Percentiles rank a stretch among this genome's conserved stretches.
Conservation (phyloP, 2,113 vertebrate species). For the Lasiurus borealis region DNA sequence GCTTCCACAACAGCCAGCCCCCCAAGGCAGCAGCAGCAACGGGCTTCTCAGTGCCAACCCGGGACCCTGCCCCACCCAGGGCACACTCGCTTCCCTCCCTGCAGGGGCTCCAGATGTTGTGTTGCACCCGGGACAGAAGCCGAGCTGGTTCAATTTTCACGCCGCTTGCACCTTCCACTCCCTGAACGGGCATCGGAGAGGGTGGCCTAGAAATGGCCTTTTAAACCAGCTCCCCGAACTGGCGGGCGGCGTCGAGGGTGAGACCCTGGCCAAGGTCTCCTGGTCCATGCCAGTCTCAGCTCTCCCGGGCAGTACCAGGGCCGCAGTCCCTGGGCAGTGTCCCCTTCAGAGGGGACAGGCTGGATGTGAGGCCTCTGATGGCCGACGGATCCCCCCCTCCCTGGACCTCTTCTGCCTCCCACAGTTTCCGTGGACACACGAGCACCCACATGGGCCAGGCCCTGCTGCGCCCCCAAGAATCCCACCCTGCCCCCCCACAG, state of each 20-base stretch:
- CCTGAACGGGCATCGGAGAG: not conserved
- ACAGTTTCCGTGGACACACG: fast-evolving
- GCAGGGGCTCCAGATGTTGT: not conserved
- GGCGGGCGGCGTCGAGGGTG: not conserved
- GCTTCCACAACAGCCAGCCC: not conserved
- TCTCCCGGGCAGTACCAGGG: not conserved
- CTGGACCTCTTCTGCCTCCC: not conserved
- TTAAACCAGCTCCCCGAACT: not conserved
- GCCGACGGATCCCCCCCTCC: not conserved
- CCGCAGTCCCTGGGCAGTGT: not conserved
- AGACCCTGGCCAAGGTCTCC: not conserved
- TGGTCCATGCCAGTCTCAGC: not conserved
- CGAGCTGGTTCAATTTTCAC: fast-evolving
- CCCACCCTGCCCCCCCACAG: not conserved
- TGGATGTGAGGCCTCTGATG: not conserved
- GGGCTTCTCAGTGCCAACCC: not conserved
- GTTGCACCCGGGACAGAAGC: not conserved
- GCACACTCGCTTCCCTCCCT: not conserved
- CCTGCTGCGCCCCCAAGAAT: fast-evolving
- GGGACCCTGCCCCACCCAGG: not conserved
- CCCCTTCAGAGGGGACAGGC: not conserved
- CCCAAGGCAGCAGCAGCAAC: not conserved
- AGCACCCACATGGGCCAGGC: too few relatives aligned
- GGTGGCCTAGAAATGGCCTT: not conserved
- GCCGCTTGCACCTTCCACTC: not conserved